A percentile compares a stretch with the other conserved stretches of the same genome.
phyloP scores from a whole-genome alignment of 2,797 vertebrate genomes.

The Hemitrygon akajei region DNA sequence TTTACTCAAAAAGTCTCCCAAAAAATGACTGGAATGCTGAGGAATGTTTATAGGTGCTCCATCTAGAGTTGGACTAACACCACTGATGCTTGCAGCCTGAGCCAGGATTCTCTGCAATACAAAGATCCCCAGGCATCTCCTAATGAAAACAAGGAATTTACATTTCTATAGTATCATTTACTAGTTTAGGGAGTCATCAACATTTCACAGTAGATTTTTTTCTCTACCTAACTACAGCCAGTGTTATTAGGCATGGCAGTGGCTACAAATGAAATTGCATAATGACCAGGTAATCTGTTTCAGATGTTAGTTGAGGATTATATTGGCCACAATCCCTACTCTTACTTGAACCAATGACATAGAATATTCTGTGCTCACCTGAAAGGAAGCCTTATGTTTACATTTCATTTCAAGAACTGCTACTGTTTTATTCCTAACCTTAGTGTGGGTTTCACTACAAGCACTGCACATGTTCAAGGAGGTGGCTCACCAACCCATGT shows the following conservation, averaged over 20 bases:
- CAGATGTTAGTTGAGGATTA: background rate
- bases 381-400: background rate
- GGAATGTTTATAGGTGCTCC: background rate
- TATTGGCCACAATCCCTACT: background rate
- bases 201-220: background rate
- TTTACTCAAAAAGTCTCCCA: background rate
- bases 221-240: background rate
- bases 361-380: background rate
- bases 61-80: background rate
- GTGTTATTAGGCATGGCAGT: background rate
- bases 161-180: no score
- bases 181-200: no score
- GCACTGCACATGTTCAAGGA: no score
- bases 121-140: no score
- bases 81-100: no score
- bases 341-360: background rate
- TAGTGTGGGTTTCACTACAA: no score
- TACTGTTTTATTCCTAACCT: no score
- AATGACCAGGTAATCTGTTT: background rate
- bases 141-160: no score
- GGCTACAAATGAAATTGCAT: background rate
- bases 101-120: no score
- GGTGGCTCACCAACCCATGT: no score
- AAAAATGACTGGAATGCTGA: background rate
- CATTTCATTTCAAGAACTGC: background rate